phyloP scores from a whole-genome alignment of 2,888 invertebrate species.

The Sphaerophoria taeniata region DNA sequence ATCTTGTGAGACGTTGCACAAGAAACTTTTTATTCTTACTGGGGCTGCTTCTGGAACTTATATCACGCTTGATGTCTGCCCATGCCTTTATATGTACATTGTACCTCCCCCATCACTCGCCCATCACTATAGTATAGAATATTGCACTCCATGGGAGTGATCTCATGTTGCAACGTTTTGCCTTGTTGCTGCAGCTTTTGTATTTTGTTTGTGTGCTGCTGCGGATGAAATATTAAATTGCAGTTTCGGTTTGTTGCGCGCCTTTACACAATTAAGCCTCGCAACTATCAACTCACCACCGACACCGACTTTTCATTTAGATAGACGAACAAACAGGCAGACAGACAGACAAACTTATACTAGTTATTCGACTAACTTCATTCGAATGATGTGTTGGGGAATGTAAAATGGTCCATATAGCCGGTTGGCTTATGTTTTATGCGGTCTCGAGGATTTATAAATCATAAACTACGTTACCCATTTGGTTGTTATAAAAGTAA shows the following conservation, averaged over 20 bases:
- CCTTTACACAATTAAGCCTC: constrained; percentile 64
- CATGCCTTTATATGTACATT: constrained; percentile 6
- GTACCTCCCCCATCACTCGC: constrained; percentile 39
- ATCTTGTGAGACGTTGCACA: constrained; percentile 61
- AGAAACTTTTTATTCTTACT: constrained; percentile 11
- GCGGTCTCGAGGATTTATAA: constrained; percentile 51
- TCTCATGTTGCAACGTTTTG: constrained; percentile 63
- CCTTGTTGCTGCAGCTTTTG: constrained; percentile 28
- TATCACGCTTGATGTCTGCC: constrained; percentile 3
- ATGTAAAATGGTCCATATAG: constrained; percentile 26
- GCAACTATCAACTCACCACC: constrained; percentile 17
- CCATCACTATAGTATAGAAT: constrained; percentile 16
- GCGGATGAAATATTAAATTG: constrained; percentile 71
- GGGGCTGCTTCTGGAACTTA: constrained; percentile 2
- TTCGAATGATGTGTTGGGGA: constrained; percentile 5
- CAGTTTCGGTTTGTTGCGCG: constrained; percentile 73
- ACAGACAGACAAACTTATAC: constrained; percentile 11
- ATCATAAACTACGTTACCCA: constrained; percentile 48
- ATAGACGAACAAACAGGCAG: constrained; percentile 50
- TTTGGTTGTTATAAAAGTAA: constrained; percentile 28
- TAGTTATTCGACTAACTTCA: background rate
- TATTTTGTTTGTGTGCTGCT: background rate
- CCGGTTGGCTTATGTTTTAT: constrained; percentile 19
- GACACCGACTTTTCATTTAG: constrained; percentile 42
- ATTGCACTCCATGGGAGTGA: constrained; percentile 44